Base-by-base conservation (phyloP, 2,888 invertebrate genomes). In the Nineta flava region DNA sequence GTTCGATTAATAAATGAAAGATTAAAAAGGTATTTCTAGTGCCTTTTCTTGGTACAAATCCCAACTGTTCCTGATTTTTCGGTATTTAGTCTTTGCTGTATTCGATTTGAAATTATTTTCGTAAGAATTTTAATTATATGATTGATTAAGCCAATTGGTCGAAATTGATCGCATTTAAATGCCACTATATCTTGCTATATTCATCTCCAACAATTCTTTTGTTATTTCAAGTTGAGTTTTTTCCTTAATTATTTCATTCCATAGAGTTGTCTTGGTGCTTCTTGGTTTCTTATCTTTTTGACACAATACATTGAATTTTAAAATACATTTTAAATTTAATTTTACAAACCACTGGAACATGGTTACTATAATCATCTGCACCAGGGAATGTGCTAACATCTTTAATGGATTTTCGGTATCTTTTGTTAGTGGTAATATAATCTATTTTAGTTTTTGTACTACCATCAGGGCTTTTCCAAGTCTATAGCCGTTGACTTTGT, bases 391-490 rank as follows among this genome's bases (percentile, higher is more conserved):
- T 42, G 10, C 10, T 42, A 42, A 15, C 15, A 17, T 42, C 42
- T 16, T 16, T 42, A 4, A 42, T 42, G 13, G 42, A 42, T 2
- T 42, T 42, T 42, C 13, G 9, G 12, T 9, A 9, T 15, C 42
- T 50, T 40, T 31, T 47, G 47, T 52, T 48, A 15, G 42, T 50
- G 26, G 50, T 50, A 21, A 52, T 52, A 42, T 42, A 51, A 42
- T 52, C 48, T 44, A 52, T 52, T 38, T 52, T 43, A 35, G 50
- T 52, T 40, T 42, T 44, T 38, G 47, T 50, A n/a, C 7, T 19
- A 40, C 46, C 50, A 41, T 52, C 46, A 46, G 52, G 48, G 31
- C 50, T 50, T 46, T 50, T 15, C 49, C 50, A 51, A 40, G 51
- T 51, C 48, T 45, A 50, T 46, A 45, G 45, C 43, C 48, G 45